Percentiles rank a stretch among this genome's conserved stretches.
Evolutionary conservation across 1,140 invertebrate species (phyloP).

Genomic region (Idris sp.): DNA sequence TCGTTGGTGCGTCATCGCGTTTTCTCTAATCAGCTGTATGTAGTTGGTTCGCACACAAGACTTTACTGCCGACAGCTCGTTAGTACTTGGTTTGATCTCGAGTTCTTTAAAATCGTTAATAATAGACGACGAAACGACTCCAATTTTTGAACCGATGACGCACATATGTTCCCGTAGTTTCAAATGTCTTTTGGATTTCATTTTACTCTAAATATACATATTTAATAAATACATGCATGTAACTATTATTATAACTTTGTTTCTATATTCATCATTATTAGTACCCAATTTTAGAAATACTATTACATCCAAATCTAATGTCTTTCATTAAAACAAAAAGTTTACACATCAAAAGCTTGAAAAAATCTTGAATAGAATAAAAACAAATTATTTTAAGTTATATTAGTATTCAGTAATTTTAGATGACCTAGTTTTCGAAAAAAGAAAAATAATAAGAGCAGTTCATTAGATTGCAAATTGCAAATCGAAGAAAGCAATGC

Average conservation of each 20-base stretch:
- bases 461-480: no score
- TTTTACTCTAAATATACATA: conserved; percentile 4
- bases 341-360: no score
- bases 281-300: no score
- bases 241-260: conserved; percentile 22
- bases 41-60: conserved; percentile 54
- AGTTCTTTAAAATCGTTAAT: conserved; percentile 63
- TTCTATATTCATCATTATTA: no score
- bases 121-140: conserved; percentile 47
- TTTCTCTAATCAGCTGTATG: conserved; percentile 64
- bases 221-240: no score
- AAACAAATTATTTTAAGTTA: no score
- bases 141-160: conserved; percentile 42
- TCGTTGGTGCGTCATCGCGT: conserved; percentile 63
- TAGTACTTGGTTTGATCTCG: conserved; percentile 68
- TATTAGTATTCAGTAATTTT: no score
- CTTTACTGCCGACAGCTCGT: conserved; percentile 69
- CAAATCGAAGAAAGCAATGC: conserved; percentile 4
- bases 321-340: no score
- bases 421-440: no score
- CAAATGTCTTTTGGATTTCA: conserved; percentile 15
- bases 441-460: no score
- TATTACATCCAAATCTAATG: no score
- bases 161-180: conserved; percentile 42
- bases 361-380: no score